These are phyloP conservation scores for Diplodus sargus DNA, from an alignment of 2,797 vertebrate genomes.

Conservation along the genomic window DNA sequence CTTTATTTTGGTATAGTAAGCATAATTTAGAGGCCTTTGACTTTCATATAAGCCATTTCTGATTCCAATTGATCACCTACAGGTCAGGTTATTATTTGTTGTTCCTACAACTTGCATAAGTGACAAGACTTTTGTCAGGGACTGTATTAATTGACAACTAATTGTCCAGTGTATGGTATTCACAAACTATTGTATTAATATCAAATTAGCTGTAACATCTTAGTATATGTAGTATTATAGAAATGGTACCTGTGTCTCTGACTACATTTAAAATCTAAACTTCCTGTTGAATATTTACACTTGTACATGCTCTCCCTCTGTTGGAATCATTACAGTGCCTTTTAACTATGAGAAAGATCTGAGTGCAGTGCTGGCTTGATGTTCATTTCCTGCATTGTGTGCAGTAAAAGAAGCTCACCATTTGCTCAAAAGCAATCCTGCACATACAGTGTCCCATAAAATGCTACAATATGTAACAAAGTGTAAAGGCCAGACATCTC, in stretches of 20 bases:
- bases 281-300: conserved; percentile 6
- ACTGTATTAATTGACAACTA: not conserved
- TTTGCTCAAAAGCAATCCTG: conserved; percentile 4
- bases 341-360: conserved; percentile 2
- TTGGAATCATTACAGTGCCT: not conserved
- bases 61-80: too few species aligned
- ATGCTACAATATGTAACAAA: not conserved
- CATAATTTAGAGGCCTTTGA: too few species aligned
- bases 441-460: conserved; percentile 7
- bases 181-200: too few species aligned
- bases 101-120: too few species aligned
- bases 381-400: not conserved
- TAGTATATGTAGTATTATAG: too few species aligned
- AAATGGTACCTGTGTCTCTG: too few species aligned
- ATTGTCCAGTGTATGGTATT: not conserved
- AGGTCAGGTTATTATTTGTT: too few species aligned
- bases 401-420: conserved; percentile 9
- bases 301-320: not conserved
- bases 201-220: too few species aligned
- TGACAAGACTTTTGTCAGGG: too few species aligned
- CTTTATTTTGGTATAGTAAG: too few species aligned
- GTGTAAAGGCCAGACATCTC: conserved; percentile 1
- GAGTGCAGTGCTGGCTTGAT: not conserved
- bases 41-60: too few species aligned
- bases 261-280: not conserved